Base-by-base conservation (phyloP, 37 sponge, comb jelly and placozoan genomes). In the Lycopodina hypogea region DNA sequence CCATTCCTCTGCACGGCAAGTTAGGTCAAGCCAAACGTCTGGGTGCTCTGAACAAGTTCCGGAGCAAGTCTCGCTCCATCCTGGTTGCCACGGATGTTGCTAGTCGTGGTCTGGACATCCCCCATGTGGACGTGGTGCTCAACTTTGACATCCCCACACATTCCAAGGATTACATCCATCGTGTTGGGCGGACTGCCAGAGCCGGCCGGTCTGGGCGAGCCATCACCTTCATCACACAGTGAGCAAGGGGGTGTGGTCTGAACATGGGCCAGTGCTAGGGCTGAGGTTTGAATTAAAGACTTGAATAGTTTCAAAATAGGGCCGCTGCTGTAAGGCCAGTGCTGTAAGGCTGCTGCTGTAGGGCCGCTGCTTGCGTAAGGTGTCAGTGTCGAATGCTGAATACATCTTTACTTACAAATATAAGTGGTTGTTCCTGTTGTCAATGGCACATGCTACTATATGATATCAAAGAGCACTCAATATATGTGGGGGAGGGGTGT, bases 91-190 rank as follows among this genome's bases (percentile, higher is more conserved):
- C 99, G 2, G 99, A 98, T 80, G 99, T 98, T 9, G 99, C 99
- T 28, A 98, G 99, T 59, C 78, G 98, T 73, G 99, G 99, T 1
- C 86, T 98, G 72, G 99, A 98, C 78, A 98, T 98, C 21, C 99
- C 99, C n/a, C 99, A 98, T 58, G 99, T 98, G 17, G 99, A 98
- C 69, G 86, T 98, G 57, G 94, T 98, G 8, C 55, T 98, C 56
- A 98, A 98, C 86, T 93, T 93, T 87, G 99, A 98, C 66, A 95
- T 95, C 26, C 99, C 99, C 23, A 95, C 99, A 11, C 99, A 98
- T 50, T 96, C 96, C 37, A 98, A 98, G 87, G 99, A 98, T 78
- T 98, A 98, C 72, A 98, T 98, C 51, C 99, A 98, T 80, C 70
- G 99, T 19, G 99, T 98, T 50, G 99, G 98, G 30, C 81, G 99